Conservation (phyloP, 2,113 vertebrate species). For the Vireo altiloquus region DNA sequence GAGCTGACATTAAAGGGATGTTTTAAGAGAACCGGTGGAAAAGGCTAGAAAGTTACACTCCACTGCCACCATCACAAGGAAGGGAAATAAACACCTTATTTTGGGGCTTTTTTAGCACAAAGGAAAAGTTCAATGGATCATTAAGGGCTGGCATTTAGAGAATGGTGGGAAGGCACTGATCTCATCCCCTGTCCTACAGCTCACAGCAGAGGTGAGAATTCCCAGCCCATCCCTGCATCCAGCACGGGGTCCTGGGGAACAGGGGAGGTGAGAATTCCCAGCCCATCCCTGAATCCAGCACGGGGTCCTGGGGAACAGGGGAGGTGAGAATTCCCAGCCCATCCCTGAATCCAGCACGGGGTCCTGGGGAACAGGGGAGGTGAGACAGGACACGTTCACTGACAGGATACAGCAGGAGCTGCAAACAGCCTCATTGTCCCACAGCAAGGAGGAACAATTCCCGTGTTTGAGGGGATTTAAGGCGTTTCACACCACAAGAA, state of each 20-base stretch:
- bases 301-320: background rate
- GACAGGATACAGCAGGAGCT: background rate
- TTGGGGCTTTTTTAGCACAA: background rate
- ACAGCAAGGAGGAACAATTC: background rate
- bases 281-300: background rate
- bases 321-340: background rate
- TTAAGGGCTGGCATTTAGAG: background rate
- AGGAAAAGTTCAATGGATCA: background rate
- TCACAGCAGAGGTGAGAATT: background rate
- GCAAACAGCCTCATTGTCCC: background rate
- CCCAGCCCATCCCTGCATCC: background rate
- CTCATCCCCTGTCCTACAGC: background rate
- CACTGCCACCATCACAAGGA: background rate
- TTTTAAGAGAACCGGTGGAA: background rate
- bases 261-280: background rate
- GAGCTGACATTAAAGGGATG: background rate
- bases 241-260: background rate
- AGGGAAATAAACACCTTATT: background rate
- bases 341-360: background rate
- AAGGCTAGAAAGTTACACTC: background rate
- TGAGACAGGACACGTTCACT: background rate
- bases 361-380: background rate
- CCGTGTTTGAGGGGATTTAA: accelerated
- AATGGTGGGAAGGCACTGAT: background rate
- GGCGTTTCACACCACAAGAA: background rate